phyloP scores from a whole-genome alignment of 2,113 vertebrate species.

The Alligator sinensis region DNA sequence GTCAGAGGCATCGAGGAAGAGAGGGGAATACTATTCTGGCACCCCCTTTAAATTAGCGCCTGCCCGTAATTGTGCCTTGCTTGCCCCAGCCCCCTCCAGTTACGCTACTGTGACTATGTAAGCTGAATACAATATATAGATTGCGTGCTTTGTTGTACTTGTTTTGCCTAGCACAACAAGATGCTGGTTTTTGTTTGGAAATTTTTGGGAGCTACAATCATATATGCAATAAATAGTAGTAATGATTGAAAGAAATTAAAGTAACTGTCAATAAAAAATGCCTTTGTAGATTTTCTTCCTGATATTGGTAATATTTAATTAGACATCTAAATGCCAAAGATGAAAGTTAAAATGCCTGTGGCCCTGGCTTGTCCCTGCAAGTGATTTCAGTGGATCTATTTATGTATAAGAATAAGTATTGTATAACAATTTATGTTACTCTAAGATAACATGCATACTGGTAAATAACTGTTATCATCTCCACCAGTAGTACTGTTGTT shows the following conservation, averaged over 20 bases:
- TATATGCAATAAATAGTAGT: background rate
- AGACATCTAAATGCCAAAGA: background rate
- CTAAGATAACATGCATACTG: background rate
- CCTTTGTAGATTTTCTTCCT: background rate
- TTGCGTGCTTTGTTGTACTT: background rate
- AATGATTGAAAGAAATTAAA: background rate
- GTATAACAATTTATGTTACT: background rate
- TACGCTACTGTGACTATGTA: background rate
- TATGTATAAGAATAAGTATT: background rate
- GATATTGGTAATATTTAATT: background rate
- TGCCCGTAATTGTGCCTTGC: no score
- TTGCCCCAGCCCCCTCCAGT: no score
- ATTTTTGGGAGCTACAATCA: background rate
- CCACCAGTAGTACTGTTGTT: background rate
- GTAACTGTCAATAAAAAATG: background rate
- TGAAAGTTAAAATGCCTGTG: background rate
- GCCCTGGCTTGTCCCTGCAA: background rate
- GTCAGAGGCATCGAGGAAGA: no score
- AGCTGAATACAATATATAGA: background rate
- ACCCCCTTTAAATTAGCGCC: no score
- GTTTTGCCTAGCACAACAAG: background rate
- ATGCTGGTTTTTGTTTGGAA: background rate
- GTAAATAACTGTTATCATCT: background rate
- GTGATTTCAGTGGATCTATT: background rate
- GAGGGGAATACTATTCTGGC: no score